Evolutionary conservation across 2,888 invertebrate genomes (phyloP).

Genomic region (Pelosia muscerda): DNA sequence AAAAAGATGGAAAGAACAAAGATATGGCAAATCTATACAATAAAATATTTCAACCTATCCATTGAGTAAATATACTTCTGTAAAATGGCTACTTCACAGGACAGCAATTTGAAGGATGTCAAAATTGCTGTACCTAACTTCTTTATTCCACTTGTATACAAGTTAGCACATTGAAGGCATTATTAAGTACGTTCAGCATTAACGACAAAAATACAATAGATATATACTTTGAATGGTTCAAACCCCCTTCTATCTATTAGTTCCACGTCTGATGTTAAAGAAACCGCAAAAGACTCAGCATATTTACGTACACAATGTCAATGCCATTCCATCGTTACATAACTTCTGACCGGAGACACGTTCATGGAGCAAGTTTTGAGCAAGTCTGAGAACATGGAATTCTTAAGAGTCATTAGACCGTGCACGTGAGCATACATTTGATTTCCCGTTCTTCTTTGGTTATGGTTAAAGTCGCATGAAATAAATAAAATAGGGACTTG

Average conservation of each 20-base stretch:
- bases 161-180: too few species aligned
- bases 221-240: neutral
- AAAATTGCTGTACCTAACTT: too few species aligned
- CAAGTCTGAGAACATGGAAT: neutral
- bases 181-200: too few species aligned
- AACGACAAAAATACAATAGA: too few species aligned
- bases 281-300: neutral
- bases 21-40: too few species aligned
- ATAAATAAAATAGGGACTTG: too few species aligned
- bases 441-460: neutral
- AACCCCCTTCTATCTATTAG: neutral
- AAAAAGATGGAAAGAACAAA: too few species aligned
- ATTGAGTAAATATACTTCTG: too few species aligned
- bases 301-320: neutral
- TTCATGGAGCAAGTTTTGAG: constrained; percentile 9
- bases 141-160: too few species aligned
- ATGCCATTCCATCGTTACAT: constrained; percentile 9
- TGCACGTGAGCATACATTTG: neutral
- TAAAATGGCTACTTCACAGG: too few species aligned
- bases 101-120: too few species aligned
- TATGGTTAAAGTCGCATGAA: neutral
- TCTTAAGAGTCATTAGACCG: neutral
- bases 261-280: neutral
- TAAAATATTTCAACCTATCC: too few species aligned
- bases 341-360: constrained; percentile 4